Evolutionary conservation across 1,140 invertebrate species (phyloP).

Genomic region (Dysdera silvatica): DNA sequence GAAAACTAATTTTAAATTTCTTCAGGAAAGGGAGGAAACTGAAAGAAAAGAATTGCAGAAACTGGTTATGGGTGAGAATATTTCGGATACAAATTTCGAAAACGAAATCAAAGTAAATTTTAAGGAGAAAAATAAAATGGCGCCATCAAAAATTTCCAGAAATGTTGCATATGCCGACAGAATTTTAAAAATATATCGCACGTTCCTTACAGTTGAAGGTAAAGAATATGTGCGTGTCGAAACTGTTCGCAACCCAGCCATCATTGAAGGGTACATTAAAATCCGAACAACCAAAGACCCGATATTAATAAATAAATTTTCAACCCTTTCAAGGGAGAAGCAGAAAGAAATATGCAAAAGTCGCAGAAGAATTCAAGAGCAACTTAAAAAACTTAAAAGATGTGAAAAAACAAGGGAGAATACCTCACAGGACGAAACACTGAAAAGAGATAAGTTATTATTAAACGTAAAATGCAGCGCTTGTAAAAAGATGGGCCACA

Average conservation of each 20-base stretch:
- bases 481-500: slow-evolving; percentile 71
- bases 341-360: slow-evolving; percentile 95
- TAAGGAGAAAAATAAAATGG: slow-evolving; percentile 37
- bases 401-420: slow-evolving; percentile 76
- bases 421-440: slow-evolving; percentile 54
- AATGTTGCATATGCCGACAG: slow-evolving; percentile 12
- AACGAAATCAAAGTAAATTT: slow-evolving; percentile 10
- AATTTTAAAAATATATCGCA: slow-evolving; percentile 42
- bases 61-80: no score
- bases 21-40: slow-evolving; percentile 86
- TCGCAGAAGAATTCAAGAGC: slow-evolving; percentile 93
- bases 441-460: slow-evolving; percentile 61
- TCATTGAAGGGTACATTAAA: slow-evolving; percentile 94
- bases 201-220: slow-evolving; percentile 83
- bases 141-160: no score
- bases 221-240: slow-evolving; percentile 88
- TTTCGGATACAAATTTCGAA: slow-evolving; percentile 50
- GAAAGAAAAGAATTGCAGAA: slow-evolving; percentile 88
- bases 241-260: slow-evolving; percentile 78
- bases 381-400: slow-evolving; percentile 80
- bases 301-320: slow-evolving; percentile 58
- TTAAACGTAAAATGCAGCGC: slow-evolving; percentile 88
- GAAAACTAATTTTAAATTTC: slow-evolving; percentile 82
- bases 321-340: slow-evolving; percentile 45
- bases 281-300: slow-evolving; percentile 93